These are phyloP conservation scores for Hydractinia symbiolongicarpus DNA, from an alignment of 30 jellyfish, hydroid and myxozoan species.

Conservation along the genomic window DNA sequence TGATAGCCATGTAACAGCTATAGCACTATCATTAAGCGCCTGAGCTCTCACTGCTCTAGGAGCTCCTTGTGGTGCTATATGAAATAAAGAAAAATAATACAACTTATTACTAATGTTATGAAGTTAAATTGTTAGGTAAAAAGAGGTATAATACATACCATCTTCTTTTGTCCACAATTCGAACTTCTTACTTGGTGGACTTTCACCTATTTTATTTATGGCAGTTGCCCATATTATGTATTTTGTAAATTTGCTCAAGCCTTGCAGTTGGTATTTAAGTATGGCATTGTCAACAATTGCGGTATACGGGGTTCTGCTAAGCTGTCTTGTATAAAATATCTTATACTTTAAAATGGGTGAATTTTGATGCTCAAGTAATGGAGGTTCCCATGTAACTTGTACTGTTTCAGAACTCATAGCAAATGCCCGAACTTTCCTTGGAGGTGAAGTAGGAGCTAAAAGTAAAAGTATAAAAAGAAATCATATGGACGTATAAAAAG, in stretches of 20 bases:
- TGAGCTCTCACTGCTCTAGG: constrained; percentile 79
- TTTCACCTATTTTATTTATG: constrained; percentile 64
- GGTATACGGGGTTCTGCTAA: constrained; percentile 53
- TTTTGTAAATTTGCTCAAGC: constrained; percentile 74
- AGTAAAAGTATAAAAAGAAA: not conserved
- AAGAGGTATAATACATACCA: constrained; percentile 48
- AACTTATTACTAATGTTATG: not conserved
- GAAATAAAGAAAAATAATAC: not conserved
- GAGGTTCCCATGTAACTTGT: constrained; percentile 87
- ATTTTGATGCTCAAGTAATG: constrained; percentile 56
- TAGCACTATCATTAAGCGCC: constrained; percentile 68
- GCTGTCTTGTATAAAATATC: constrained; percentile 64
- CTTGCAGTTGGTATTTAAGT: constrained; percentile 62
- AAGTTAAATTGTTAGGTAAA: not conserved
- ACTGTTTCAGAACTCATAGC: constrained; percentile 82
- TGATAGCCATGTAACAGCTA: constrained; percentile 84
- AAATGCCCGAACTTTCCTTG: constrained; percentile 71
- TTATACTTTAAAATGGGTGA: constrained; percentile 63
- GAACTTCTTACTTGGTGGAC: constrained; percentile 78
- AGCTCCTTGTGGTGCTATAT: constrained; percentile 92
- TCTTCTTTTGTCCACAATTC: constrained; percentile 85
- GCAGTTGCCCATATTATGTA: constrained; percentile 90
- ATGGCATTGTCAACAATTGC: constrained; percentile 44
- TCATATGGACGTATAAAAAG: not conserved
- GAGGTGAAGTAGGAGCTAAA: constrained; percentile 93